Conservation (phyloP, 2,888 invertebrate genomes). For the Eupithecia abbreviata region DNA sequence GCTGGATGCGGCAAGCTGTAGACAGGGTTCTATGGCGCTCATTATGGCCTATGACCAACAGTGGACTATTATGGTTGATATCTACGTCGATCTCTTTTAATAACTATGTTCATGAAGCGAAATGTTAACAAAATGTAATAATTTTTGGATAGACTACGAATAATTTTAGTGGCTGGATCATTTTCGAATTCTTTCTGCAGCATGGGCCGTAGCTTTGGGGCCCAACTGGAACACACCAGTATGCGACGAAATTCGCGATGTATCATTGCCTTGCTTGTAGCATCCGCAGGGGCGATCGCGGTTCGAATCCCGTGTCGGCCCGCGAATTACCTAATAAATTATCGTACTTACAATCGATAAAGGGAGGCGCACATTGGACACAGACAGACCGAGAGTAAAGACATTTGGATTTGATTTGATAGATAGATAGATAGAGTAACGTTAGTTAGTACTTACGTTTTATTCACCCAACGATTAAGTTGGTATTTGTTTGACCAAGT, state of each 20-base stretch:
- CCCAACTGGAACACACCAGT: slow-evolving; percentile 54
- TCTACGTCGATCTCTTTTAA: too few species aligned
- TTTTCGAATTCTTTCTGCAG: neutral
- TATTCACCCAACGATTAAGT: too few species aligned
- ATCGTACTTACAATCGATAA: slow-evolving; percentile 42
- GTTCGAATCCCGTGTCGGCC: slow-evolving; percentile 62
- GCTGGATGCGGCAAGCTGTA: too few species aligned
- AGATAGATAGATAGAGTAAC: too few species aligned
- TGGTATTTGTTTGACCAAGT: too few species aligned
- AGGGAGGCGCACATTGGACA: neutral
- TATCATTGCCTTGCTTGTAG: slow-evolving; percentile 77
- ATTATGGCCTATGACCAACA: too few species aligned
- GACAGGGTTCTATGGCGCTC: too few species aligned
- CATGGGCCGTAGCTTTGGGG: slow-evolving; percentile 6
- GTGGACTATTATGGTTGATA: too few species aligned
- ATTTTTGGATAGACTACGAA: too few species aligned
- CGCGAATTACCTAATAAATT: slow-evolving; percentile 67
- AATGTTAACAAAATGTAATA: neutral
- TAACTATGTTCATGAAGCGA: too few species aligned
- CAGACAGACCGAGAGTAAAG: neutral
- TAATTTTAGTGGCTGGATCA: neutral
- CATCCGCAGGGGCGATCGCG: slow-evolving; percentile 72
- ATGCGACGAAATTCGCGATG: slow-evolving; percentile 74
- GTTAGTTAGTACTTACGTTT: too few species aligned
- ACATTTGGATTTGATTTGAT: neutral